Conservation (phyloP, 2,888 invertebrate genomes). For the Syrista parreyssii region DNA sequence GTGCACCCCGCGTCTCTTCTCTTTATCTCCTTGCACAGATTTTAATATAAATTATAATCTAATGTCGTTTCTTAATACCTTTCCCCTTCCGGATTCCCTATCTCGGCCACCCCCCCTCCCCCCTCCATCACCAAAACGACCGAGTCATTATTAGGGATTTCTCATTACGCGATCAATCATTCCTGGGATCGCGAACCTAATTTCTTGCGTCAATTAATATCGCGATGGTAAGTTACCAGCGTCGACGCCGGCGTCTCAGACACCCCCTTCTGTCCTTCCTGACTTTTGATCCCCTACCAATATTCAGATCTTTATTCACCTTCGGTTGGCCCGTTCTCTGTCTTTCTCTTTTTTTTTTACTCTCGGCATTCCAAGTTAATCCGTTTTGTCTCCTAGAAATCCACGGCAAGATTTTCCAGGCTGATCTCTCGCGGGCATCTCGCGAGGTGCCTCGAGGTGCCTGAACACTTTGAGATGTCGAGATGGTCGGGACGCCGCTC, state of each 20-base stretch:
- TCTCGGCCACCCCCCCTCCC: constrained; percentile 21
- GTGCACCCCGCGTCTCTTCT: constrained; percentile 43
- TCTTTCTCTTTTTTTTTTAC: not conserved
- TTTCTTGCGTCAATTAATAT: constrained; percentile 63
- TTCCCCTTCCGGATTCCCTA: constrained; percentile 35
- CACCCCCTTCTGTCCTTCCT: not conserved
- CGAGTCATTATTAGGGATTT: constrained; percentile 63
- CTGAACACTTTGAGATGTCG: constrained; percentile 29
- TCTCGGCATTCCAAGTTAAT: not conserved
- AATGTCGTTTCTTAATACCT: constrained; percentile 65
- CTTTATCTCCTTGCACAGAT: constrained; percentile 65
- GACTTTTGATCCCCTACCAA: not conserved
- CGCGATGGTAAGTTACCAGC: constrained; percentile 29
- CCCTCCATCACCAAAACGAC: constrained; percentile 43
- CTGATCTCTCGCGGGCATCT: not conserved
- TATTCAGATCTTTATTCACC: not conserved
- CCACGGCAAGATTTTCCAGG: not conserved
- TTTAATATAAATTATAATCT: constrained; percentile 67
- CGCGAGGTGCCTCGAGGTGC: constrained; percentile 12
- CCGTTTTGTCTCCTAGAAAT: not conserved
- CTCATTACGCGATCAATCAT: constrained; percentile 65
- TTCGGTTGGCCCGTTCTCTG: not conserved
- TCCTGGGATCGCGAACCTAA: constrained; percentile 55
- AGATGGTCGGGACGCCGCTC: not conserved
- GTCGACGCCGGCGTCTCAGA: not conserved